Base-by-base conservation (phyloP, 2,888 invertebrate genomes). In the Nyleta sp. region DNA sequence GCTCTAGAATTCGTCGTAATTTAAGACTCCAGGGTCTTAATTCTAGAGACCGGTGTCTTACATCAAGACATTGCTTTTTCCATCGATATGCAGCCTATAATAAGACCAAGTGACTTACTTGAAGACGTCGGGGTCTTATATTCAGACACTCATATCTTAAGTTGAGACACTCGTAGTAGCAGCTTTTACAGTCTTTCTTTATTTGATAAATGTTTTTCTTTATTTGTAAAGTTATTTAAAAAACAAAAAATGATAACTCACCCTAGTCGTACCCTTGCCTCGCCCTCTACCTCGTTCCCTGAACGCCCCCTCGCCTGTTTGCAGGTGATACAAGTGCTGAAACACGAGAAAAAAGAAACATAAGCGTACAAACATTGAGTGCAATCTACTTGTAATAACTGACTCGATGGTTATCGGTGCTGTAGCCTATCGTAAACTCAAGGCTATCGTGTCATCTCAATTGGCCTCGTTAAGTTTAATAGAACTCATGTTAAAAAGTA, bases 251-350 rank as follows among this genome's bases (percentile, higher is more conserved):
- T 57, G 52, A 44, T 0, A 31, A 87, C 90, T 90, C 80, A 90
- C 90, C 86, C 90, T 89, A 42, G 90, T 90, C 81, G 90, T 84
- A 80, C 90, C 90, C 78, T 91, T 91, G 82, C 90, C 90, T 87
- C 90, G 86, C 42, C 90, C 90, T 81, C 90, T 85, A 28, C 90
- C 90, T 78, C 90, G 81, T 81, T 91, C 90, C 57, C 90, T 84
- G 78, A 89, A 90, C 52, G 90, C 84, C 67, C 90, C 90, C 70
- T 91, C 90, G 60, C 90, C 90, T 28, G 90, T 90, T 78, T 90
- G 90, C 81, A 91, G 82, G 77, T 90, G 90, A 81, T 90, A 90
- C 76, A 91, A 85, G 83, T 91, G 90, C 90, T 91, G 89, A 59
- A 90, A 90, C 73, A 81, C n/a, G 65, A 52, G 50, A 57, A 78